Evolutionary conservation across 2,797 vertebrate species (phyloP).

Genomic region (Poecilia wingei): DNA sequence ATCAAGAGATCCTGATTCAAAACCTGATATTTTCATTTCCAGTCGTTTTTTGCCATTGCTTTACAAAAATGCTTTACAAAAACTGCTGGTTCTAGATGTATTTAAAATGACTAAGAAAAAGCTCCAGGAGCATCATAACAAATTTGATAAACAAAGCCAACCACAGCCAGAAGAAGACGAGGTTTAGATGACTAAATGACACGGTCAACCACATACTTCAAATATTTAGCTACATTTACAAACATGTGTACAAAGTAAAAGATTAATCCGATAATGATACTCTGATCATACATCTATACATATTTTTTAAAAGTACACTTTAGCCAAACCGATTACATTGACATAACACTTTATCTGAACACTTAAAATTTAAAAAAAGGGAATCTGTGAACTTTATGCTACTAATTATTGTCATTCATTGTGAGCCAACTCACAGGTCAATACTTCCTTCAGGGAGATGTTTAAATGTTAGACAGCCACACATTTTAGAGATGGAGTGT

Average conservation of each 20-base stretch:
- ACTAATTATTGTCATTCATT: background rate
- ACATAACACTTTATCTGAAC: background rate
- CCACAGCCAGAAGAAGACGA: background rate
- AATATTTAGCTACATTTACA: background rate
- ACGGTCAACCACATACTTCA: background rate
- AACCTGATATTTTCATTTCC: background rate
- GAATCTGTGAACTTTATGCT: background rate
- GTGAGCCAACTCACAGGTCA: background rate
- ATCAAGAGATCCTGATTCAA: background rate
- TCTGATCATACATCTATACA: background rate
- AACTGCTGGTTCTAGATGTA: background rate
- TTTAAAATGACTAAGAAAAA: background rate
- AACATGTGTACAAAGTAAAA: background rate
- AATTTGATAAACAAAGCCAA: background rate
- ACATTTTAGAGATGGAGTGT: background rate
- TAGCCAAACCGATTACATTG: background rate
- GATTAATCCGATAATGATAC: background rate
- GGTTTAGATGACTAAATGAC: background rate
- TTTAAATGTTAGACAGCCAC: background rate
- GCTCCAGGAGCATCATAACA: background rate
- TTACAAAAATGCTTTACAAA: too few species aligned
- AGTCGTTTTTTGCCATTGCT: background rate
- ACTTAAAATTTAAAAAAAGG: background rate
- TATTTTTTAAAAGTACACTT: background rate
- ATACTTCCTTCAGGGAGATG: background rate